These are phyloP conservation scores for Philhelius pedissequus DNA, from an alignment of 2,888 invertebrate species.

Conservation along the genomic window DNA sequence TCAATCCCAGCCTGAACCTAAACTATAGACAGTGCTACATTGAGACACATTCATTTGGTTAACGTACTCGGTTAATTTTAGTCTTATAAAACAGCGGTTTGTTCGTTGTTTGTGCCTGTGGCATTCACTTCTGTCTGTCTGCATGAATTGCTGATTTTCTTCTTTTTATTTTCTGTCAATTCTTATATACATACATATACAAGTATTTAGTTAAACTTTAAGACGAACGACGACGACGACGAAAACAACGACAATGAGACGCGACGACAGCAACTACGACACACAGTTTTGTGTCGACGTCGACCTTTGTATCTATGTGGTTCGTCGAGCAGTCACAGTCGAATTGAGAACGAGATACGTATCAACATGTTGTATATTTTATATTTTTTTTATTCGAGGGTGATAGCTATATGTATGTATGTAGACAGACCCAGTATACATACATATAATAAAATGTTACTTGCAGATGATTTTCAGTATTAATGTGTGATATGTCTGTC, in stretches of 20 bases:
- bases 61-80: slow-evolving; percentile 55
- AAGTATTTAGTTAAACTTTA: background rate
- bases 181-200: background rate
- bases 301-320: slow-evolving; percentile 54
- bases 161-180: background rate
- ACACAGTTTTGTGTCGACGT: slow-evolving; percentile 26
- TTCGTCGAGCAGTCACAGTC: background rate
- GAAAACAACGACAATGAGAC: background rate
- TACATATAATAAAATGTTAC: slow-evolving; percentile 23
- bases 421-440: background rate
- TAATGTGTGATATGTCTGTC: background rate
- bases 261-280: slow-evolving; percentile 39
- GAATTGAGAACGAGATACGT: background rate
- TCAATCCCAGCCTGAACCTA: background rate
- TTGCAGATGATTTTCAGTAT: slow-evolving; percentile 39
- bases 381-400: slow-evolving; percentile 8
- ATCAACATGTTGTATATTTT: background rate
- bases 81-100: slow-evolving; percentile 24
- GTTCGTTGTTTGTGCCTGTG: slow-evolving; percentile 38
- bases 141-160: slow-evolving; percentile 25
- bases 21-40: background rate
- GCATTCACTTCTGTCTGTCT: slow-evolving; percentile 46
- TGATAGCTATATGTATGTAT: background rate
- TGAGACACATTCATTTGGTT: slow-evolving; percentile 9
- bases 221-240: background rate